Evolutionary conservation across 1,140 invertebrate species (phyloP).

Genomic region (Apis dorsata): DNA sequence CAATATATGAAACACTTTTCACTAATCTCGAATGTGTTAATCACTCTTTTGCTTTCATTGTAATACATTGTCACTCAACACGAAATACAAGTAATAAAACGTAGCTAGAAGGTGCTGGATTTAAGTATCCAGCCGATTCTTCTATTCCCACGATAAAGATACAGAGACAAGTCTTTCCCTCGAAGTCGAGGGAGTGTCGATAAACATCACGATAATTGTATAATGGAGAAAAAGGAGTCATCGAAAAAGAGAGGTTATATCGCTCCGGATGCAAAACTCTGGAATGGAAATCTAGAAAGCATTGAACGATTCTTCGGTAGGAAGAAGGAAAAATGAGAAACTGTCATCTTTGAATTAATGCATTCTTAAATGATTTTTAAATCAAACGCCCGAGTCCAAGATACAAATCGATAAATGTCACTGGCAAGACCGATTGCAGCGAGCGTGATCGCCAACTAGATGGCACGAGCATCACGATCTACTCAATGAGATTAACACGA

Average conservation of each 20-base stretch:
- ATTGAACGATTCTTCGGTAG: background rate
- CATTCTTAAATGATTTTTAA: slow-evolving; percentile 15
- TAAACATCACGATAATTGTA: slow-evolving; percentile 15
- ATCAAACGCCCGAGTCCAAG: background rate
- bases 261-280: slow-evolving; percentile 18
- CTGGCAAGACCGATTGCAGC: slow-evolving; percentile 26
- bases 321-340: background rate
- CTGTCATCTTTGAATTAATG: background rate
- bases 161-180: slow-evolving; percentile 7
- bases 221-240: slow-evolving; percentile 36
- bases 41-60: too few relatives aligned
- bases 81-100: background rate
- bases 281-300: background rate
- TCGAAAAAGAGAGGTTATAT: slow-evolving; percentile 54
- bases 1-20: too few relatives aligned
- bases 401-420: slow-evolving; percentile 13
- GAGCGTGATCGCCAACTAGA: slow-evolving; percentile 13
- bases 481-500: background rate
- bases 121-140: background rate
- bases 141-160: slow-evolving; percentile 42
- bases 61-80: background rate
- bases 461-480: slow-evolving; percentile 10
- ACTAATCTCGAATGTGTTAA: too few relatives aligned
- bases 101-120: background rate
- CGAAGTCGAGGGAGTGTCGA: slow-evolving; percentile 19